Evolutionary conservation across 2,888 invertebrate genomes (phyloP), one percentile per base, ranked within the genome.

Genomic region (Phorcus lineatus): DNA sequence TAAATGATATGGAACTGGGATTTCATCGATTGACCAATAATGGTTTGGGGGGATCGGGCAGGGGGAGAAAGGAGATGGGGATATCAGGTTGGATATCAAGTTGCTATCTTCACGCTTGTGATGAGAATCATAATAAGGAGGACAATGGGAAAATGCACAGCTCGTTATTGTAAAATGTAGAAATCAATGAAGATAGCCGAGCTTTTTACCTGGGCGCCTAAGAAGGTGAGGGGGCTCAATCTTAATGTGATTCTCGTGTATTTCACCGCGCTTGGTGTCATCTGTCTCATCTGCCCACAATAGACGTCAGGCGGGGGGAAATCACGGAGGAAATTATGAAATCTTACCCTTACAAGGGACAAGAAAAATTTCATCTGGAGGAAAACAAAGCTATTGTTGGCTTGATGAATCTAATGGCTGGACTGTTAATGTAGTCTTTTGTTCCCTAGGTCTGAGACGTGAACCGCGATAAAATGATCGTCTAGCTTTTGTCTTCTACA

Each of bases 241-340:
- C 74, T 52, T 47, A 74, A 74, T 74, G 74, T 52, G 52, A 22
- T 74, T 74, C 74, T 74, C 74, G 17, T 74, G 74, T 74, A 40
- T 74, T 74, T 24, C 74, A 40, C 24, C 40, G 11, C 52, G 74
- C 22, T 47, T 40, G 40, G 74, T 74, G 52, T 74, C 52, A 52
- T 52, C 74, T 74, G 74, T 74, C 74, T 47, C 16, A 52, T 19
- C 24, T 13, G 11, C 17, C 47, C 53, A 40, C 52, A 47, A 74
- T 52, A 24, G 74, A 40, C 17, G 52, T 16, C n/a, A 17, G 40
- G 52, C 74, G 13, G 52, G 52, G 52, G 52, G 74, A 52, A 74
- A 74, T 74, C 74, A 74, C 40, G 53, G 24, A 47, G 74, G 74
- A 74, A 74, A 74, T 47, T 74, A 74, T 74, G 74, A 74, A 74